A percentile compares a stretch with the other conserved stretches of the same genome.
Conservation (phyloP, 1,140 invertebrate genomes). For the Pachypsylla venusta region DNA sequence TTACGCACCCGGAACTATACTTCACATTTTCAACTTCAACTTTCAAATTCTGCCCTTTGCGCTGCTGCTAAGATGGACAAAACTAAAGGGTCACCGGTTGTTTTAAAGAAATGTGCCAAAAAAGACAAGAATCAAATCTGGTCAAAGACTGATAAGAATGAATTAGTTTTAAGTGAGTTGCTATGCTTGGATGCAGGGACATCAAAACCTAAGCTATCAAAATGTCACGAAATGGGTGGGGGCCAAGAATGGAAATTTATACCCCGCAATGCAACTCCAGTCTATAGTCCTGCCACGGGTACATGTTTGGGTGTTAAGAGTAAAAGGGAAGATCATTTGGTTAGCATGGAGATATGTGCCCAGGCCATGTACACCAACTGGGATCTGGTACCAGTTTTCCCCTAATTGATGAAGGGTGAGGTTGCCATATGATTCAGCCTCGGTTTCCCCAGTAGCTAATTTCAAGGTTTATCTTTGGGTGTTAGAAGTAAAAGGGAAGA, state of each 20-base stretch:
- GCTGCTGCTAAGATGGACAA: conserved; percentile 65
- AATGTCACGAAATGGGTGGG: conserved; percentile 83
- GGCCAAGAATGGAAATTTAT: conserved; percentile 66
- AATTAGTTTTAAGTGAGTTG: conserved; percentile 68
- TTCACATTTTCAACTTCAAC: conserved; percentile 43
- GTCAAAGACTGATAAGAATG: conserved; percentile 71
- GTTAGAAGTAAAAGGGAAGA: conserved; percentile 35
- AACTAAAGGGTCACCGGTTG: conserved; percentile 53
- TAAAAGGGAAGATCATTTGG: conserved; percentile 34
- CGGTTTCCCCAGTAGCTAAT: too few relatives aligned
- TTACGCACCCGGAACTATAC: conserved; percentile 55
- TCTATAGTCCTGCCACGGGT: conserved; percentile 75
- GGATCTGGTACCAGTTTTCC: conserved; percentile 52
- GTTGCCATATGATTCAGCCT: too few relatives aligned
- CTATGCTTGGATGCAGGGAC: conserved; percentile 67
- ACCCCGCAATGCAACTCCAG: conserved; percentile 47
- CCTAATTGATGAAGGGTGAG: too few relatives aligned
- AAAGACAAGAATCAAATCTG: conserved; percentile 65
- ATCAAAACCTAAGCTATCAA: conserved; percentile 51
- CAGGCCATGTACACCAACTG: conserved; percentile 44
- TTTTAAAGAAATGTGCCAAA: conserved; percentile 43
- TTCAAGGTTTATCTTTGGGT: conserved; percentile 68
- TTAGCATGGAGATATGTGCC: conserved; percentile 57
- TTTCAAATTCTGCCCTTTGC: conserved; percentile 54
- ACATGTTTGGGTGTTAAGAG: conserved; percentile 53